Evolutionary conservation across 1,140 invertebrate species (phyloP).

Genomic region (Drosophila subpulchrella): DNA sequence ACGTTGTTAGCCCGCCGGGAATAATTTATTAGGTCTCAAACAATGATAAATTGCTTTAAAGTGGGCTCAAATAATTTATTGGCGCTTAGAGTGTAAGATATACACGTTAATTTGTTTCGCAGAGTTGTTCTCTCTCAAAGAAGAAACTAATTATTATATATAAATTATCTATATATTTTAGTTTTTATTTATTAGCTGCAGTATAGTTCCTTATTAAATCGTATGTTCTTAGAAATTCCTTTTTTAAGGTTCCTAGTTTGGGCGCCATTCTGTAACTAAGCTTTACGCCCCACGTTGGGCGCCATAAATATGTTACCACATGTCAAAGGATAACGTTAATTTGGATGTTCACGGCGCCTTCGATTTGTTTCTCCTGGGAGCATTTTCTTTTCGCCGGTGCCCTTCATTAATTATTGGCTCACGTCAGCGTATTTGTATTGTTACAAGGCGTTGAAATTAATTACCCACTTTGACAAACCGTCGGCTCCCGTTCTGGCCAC

Average conservation of each 20-base stretch:
- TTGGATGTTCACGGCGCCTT: conserved; percentile 19
- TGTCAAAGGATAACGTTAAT: conserved; percentile 17
- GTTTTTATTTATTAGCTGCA: no score
- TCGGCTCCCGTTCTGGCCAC: neutral
- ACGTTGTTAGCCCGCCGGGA: conserved; percentile 7
- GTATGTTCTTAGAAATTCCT: neutral
- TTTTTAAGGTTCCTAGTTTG: neutral
- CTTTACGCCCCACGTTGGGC: neutral
- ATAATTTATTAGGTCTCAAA: conserved; percentile 30
- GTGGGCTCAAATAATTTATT: conserved; percentile 19
- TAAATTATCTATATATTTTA: no score
- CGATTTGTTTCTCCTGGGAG: conserved; percentile 13
- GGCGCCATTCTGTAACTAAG: neutral
- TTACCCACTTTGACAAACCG: conserved; percentile 37
- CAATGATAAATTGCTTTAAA: conserved; percentile 24
- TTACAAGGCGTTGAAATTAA: conserved; percentile 58
- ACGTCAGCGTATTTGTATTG: conserved; percentile 52
- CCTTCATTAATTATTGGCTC: conserved; percentile 50
- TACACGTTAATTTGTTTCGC: neutral
- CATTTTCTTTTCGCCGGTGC: neutral
- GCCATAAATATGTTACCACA: conserved; percentile 2
- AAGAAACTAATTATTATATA: neutral
- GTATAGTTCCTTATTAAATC: neutral
- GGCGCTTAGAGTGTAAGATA: neutral
- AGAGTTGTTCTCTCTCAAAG: neutral